Evolutionary conservation across 2,888 invertebrate genomes (phyloP), one percentile per base, ranked within the genome.

Genomic region (Eumerus sabulonum): DNA sequence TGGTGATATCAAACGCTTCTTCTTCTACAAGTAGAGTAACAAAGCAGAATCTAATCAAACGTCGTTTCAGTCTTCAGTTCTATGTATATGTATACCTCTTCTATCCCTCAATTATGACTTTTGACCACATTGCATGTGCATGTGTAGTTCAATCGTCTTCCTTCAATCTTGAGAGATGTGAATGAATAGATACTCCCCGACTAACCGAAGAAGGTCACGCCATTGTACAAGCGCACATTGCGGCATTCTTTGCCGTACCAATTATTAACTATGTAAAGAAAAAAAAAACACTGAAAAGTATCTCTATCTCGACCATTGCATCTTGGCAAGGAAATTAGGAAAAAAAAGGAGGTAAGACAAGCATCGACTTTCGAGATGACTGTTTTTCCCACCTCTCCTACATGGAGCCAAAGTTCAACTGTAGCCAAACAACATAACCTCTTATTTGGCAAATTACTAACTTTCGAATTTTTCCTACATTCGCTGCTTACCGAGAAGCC

Each of bases 191-290:
- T 74, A 56, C 50, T 79, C 59, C 68, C 64, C 40, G 40, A 59
- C 64, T 27, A 48, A 54, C 68, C 79, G 68, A 74, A 74, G 74
- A 60, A 79, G 79, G 79, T 73, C 68, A 79, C 51, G 18, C 53
- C 72, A 59, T 54, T 44, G 40, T 62, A 27, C 62, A 77, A 47
- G 19, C 45, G 56, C 48, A 38, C 60, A 36, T 50, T 59, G 53
- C 60, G 18, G 79, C 74, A 74, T 79, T 79, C 79, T 64, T 79
- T 5, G 45, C 63, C 48, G 68, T 79, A 73, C 54, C 79, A 74
- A 73, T 79, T 79, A 79, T 79, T 79, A 68, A 73, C 63, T 73
- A 48, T 63, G n/a, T n/a, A n/a, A n/a, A n/a, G n/a, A n/a, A n/a
- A n/a, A n/a, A 67, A 68, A 68, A 74, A 74, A 59, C 57, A 68